Evolutionary conservation across 2,888 invertebrate species (phyloP).

Genomic region (Anagyrus pseudococci): DNA sequence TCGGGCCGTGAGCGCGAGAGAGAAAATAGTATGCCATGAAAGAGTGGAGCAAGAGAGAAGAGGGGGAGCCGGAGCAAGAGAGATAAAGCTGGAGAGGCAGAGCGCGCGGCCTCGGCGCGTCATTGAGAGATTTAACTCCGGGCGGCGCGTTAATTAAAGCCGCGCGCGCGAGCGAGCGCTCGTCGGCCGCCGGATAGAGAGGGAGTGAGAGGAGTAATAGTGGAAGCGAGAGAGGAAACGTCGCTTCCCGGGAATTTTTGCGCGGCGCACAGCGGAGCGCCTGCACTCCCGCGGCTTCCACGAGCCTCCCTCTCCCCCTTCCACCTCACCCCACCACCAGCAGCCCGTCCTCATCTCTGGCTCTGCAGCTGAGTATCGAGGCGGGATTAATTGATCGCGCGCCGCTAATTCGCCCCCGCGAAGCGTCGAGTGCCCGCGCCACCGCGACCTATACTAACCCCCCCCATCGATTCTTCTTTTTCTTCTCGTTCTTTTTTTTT

Average conservation of each 20-base stretch:
- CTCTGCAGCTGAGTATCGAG: conserved; percentile 33
- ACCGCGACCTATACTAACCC: too few species aligned
- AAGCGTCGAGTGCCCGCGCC: conserved; percentile 4
- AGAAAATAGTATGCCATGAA: too few species aligned
- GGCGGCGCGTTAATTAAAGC: conserved; percentile 45
- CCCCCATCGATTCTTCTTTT: not conserved
- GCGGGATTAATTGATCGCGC: conserved; percentile 46
- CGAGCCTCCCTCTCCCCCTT: too few species aligned
- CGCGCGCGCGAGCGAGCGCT: conserved; percentile 21
- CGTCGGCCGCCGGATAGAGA: not conserved
- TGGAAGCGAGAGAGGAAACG: conserved; percentile 15
- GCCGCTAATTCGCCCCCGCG: conserved; percentile 41
- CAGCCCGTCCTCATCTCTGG: conserved; percentile 15
- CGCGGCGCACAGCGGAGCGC: too few species aligned
- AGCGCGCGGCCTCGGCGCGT: conserved; percentile 18
- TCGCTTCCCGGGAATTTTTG: conserved; percentile 38
- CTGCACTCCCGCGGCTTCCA: too few species aligned
- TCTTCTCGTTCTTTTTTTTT: too few species aligned
- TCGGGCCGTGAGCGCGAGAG: too few species aligned
- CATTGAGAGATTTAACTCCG: conserved; percentile 42
- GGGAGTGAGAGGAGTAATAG: too few species aligned
- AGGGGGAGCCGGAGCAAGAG: too few species aligned
- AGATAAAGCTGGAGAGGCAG: too few species aligned
- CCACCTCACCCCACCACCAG: too few species aligned
- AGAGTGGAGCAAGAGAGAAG: too few species aligned